Percentiles rank a stretch among this genome's conserved stretches.
phyloP scores from a whole-genome alignment of 2,113 vertebrate genomes.

The Sphaerodactylus townsendi region DNA sequence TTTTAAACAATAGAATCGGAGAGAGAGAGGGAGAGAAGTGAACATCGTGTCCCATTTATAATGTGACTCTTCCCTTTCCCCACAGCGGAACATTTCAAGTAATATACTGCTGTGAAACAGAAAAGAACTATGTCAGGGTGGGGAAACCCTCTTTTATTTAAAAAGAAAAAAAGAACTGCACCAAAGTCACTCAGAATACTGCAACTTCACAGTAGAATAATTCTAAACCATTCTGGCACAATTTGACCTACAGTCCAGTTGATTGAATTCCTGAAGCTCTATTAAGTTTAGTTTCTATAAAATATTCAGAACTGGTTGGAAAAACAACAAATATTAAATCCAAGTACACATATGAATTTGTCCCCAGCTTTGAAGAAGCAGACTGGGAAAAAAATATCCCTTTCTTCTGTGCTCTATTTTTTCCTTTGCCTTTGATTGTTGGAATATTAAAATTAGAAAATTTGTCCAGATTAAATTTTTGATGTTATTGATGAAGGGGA shows the following conservation, averaged over 20 bases:
- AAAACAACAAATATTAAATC: not conserved
- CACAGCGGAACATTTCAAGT: conserved; percentile 15
- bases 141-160: not conserved
- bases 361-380: not conserved
- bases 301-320: not conserved
- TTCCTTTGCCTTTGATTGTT: conserved; percentile 1
- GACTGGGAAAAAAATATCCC: not conserved
- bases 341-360: not conserved
- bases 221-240: not conserved
- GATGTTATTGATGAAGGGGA: not conserved
- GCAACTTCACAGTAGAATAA: not conserved
- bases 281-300: conserved; percentile 10
- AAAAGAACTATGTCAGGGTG: not conserved
- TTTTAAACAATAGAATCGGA: conserved; percentile 6
- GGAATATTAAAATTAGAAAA: not conserved
- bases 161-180: not conserved
- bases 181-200: conserved; percentile 1
- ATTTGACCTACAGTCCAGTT: not conserved
- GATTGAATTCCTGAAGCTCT: not conserved
- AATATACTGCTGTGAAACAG: not conserved
- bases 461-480: conserved; percentile 15
- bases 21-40: not conserved
- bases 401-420: not conserved
- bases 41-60: conserved; percentile 7
- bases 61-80: conserved; percentile 2